phyloP scores from a whole-genome alignment of 2,888 invertebrate genomes.

The Drosophila colorata region DNA sequence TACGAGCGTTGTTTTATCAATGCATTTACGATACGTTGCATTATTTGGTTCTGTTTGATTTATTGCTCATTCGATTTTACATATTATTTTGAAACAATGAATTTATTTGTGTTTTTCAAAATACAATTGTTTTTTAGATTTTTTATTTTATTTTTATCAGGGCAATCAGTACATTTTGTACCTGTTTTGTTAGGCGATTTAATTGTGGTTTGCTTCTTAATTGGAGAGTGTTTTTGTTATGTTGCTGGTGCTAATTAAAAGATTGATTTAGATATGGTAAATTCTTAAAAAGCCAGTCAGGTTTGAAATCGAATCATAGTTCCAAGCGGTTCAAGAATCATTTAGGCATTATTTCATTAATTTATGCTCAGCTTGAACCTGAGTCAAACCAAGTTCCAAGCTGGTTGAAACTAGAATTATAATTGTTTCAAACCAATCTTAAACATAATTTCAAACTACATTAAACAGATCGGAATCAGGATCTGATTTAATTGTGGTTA shows the following conservation, averaged over 20 bases:
- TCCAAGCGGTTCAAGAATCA: too few species aligned
- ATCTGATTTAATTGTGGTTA: not conserved
- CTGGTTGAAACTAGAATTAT: too few species aligned
- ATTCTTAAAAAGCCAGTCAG: too few species aligned
- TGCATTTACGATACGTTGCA: not conserved
- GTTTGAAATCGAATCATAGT: too few species aligned
- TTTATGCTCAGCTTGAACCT: too few species aligned
- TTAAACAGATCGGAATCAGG: not conserved
- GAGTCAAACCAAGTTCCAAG: too few species aligned
- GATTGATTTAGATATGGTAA: too few species aligned
- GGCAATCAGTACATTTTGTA: not conserved
- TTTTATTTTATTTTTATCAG: not conserved
- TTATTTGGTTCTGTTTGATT: conserved; percentile 21
- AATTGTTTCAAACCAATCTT: not conserved
- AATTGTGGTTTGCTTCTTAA: not conserved
- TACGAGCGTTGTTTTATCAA: conserved; percentile 1
- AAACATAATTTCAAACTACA: not conserved
- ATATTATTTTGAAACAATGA: conserved; percentile 10
- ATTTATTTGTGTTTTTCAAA: conserved; percentile 1
- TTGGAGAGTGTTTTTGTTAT: too few species aligned
- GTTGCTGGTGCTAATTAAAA: too few species aligned
- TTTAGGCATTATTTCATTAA: too few species aligned
- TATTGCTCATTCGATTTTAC: conserved; percentile 16
- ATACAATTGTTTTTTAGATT: not conserved
- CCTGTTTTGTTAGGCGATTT: not conserved